Base-by-base conservation (phyloP, 2,888 invertebrate species). In the Spilosoma lubricipeda region DNA sequence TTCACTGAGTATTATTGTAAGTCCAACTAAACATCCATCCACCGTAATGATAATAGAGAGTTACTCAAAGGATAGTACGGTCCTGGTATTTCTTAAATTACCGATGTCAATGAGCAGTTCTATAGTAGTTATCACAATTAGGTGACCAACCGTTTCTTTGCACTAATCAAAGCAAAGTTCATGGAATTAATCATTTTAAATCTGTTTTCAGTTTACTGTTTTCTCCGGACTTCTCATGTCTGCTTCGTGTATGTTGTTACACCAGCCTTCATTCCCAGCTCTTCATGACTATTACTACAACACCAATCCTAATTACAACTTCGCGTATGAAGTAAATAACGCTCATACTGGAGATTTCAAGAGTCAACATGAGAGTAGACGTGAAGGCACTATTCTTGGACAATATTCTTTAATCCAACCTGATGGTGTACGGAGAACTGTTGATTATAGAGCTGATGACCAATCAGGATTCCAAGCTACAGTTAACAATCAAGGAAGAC, bases 401-500 rank as follows among this genome's bases (percentile, higher is more conserved):
- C 96, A 96, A 78, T 96, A 96, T 86, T 95, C 96, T 2, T 86
- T 96, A 30, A 84, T 94, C 1, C 96, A 96, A 79, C 94, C 96
- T 73, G 96, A 96, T 88, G 96, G 96, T 11, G 86, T 96, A 1
- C 90, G 92, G 78, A 94, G 96, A 81, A 95, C 93, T 8, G 96
- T 96, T 2, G 96, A 96, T 74, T 96, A 96, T 85, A 94, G 93
- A 82, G 96, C 96, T 65, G 96, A 96, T 84, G 94, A 96, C 39
- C 87, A 93, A 59, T 92, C 94, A 66, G 96, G 96, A 1, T 96
- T 96, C 86, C 93, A 93, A 79, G 96, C 96, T 42, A 94, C 95
- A 8, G 96, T 96, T 1, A 95, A 93, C 81, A 95, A 95, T 80
- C 91, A 94, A 70, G 85, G 85, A 5, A 82, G 83, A 71, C 71